These are phyloP conservation scores for Pygocentrus nattereri DNA, from an alignment of 2,797 vertebrate genomes.

Conservation along the genomic window DNA sequence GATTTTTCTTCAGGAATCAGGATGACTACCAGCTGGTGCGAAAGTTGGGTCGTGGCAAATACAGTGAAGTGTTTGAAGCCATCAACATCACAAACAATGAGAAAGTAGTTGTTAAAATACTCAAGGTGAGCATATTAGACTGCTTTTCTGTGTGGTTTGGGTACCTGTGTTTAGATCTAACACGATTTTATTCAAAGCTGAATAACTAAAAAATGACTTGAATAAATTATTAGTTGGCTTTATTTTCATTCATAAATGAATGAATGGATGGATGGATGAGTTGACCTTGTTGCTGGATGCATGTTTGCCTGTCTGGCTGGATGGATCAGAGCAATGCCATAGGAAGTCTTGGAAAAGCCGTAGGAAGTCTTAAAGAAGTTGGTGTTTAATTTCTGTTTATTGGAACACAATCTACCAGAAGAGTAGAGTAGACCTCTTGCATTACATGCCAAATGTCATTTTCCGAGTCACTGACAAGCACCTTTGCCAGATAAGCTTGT, in stretches of 20 bases:
- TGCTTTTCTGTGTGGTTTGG: neutral
- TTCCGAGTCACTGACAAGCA: slow-evolving; percentile 33
- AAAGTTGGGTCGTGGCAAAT: slow-evolving; percentile 90
- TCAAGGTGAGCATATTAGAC: slow-evolving; percentile 77
- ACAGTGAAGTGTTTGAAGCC: slow-evolving; percentile 92
- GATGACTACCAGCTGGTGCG: slow-evolving; percentile 91
- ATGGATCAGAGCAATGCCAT: neutral
- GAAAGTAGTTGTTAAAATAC: slow-evolving; percentile 93
- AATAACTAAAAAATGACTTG: neutral
- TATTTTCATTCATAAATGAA: neutral
- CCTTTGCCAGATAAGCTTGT: slow-evolving; percentile 45
- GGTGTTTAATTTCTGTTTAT: slow-evolving; percentile 38
- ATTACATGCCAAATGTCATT: slow-evolving; percentile 30
- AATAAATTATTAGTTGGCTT: neutral
- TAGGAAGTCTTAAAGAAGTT: slow-evolving; percentile 7
- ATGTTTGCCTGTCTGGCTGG: neutral
- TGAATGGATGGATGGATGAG: neutral
- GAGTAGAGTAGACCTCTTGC: slow-evolving; percentile 20
- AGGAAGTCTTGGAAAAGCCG: neutral
- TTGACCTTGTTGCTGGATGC: neutral
- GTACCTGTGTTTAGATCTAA: neutral
- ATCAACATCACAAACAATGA: slow-evolving; percentile 94
- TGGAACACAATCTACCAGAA: neutral
- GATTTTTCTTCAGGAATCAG: slow-evolving; percentile 81
- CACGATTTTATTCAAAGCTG: neutral